Evolutionary conservation across 2,113 vertebrate genomes (phyloP).

Genomic region (Periophthalmus modestus): DNA sequence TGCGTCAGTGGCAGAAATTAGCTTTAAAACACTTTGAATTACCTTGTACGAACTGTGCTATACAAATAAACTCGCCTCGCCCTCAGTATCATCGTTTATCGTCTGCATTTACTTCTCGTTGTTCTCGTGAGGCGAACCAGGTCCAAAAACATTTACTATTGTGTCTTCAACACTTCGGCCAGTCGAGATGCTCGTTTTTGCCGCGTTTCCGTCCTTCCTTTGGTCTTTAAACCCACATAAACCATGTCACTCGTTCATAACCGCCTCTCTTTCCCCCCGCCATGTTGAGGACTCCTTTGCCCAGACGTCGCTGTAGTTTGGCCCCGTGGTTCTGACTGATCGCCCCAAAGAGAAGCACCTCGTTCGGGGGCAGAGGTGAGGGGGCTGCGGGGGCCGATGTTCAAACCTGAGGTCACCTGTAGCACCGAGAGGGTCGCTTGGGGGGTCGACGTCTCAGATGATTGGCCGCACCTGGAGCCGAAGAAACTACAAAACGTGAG

Average conservation of each 20-base stretch:
- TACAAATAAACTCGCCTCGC: too few species aligned
- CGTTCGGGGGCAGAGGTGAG: conserved; percentile 35
- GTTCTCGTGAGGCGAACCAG: too few species aligned
- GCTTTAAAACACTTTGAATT: too few species aligned
- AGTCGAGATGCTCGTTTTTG: not conserved
- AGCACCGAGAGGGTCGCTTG: conserved; percentile 35
- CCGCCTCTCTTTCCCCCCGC: conserved; percentile 18
- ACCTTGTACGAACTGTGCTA: too few species aligned
- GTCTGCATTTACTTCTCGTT: too few species aligned
- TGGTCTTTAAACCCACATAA: not conserved
- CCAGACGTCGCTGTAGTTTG: not conserved
- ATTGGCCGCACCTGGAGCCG: conserved; percentile 53
- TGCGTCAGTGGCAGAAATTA: too few species aligned
- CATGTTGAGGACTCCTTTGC: conserved; percentile 1
- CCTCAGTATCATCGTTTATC: too few species aligned
- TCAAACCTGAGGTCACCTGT: conserved; percentile 48
- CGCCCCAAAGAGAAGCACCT: conserved; percentile 14
- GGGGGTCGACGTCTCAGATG: conserved; percentile 40
- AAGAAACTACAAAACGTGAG: conserved; percentile 2
- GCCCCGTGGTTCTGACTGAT: conserved; percentile 24
- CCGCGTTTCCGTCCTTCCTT: not conserved
- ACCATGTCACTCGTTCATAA: not conserved
- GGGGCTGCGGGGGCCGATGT: conserved; percentile 21
- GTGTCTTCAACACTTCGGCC: too few species aligned
- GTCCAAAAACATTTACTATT: not conserved